Evolutionary conservation across 2,113 vertebrate genomes (phyloP).

Genomic region (Bettongia penicillata): DNA sequence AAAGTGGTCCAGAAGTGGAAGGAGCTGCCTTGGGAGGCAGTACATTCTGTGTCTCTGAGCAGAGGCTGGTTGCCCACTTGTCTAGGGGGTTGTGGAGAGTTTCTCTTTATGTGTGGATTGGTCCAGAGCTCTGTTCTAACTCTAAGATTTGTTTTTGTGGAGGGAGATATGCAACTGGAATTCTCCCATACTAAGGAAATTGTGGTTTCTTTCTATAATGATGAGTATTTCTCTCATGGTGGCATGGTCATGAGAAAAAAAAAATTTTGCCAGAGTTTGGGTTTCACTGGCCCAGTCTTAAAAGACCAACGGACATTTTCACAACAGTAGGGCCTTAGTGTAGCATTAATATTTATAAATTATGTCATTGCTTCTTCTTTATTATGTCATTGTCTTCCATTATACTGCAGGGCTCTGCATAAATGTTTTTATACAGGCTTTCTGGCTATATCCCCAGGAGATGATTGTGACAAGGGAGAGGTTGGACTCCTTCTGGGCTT

Average conservation of each 20-base stretch:
- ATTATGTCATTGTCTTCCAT: background rate
- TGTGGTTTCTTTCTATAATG: background rate
- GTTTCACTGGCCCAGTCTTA: background rate
- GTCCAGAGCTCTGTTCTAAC: background rate
- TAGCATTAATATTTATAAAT: background rate
- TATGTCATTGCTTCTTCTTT: background rate
- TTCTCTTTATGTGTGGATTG: background rate
- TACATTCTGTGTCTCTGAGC: background rate
- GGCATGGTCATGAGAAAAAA: background rate
- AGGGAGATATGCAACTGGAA: background rate
- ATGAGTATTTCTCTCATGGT: background rate
- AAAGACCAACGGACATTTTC: background rate
- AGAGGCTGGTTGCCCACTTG: background rate
- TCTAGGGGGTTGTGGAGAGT: background rate
- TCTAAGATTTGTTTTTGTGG: background rate
- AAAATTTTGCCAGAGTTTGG: background rate
- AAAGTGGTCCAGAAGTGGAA: background rate
- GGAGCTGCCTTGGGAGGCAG: background rate
- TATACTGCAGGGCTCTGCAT: background rate
- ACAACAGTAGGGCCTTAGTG: background rate
- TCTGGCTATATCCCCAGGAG: background rate
- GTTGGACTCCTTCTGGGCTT: background rate
- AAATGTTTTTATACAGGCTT: background rate
- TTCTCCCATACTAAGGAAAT: background rate
- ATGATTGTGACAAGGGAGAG: background rate